Evolutionary conservation across 1,140 invertebrate genomes (phyloP), one percentile per base, ranked within the genome.

Genomic region (Drosophila grimshawi): DNA sequence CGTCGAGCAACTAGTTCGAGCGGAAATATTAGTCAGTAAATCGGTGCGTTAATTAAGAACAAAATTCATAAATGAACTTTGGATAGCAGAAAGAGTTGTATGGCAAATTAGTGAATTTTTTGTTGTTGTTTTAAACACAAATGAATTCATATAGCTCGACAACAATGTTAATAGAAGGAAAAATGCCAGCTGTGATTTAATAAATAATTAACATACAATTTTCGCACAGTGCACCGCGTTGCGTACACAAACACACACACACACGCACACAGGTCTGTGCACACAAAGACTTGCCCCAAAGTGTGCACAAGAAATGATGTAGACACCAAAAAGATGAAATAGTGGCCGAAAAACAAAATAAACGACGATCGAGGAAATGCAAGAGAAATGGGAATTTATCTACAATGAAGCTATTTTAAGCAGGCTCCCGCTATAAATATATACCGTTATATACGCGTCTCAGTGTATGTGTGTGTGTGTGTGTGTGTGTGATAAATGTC

Each of bases 381-480:
- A 86, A 88, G 82, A 81, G 68, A 88, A 80, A 88, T 86, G 83
- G 88, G 66, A 88, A 88, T 88, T 82, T 88, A 88, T 86, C 79
- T 56, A 65, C 39, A 80, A 88, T 82, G 69, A 76, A 77, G 81
- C 75, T 86, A 77, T 73, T 88, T 80, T 86, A 69, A 78, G 61
- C 64, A 66, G 61, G 48, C 35, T 2, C 32, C 41, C 10, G 29
- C 4, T 19, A 35, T 46, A 35, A 35, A 60, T 60, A 48, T 45
- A 27, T 3, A 10, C 27, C 27, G 6, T 7, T 27, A 27, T n/a
- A 35, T 60, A 29, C n/a, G n/a, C 52, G 41, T 48, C 33, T 33
- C 43, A 55, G 39, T 62, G 51, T 65, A n/a, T n/a, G n/a, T n/a
- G n/a, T n/a, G 8, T 11, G 68, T 46, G 46, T 35, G 45, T 49